Evolutionary conservation across 2,113 vertebrate genomes (phyloP).

Genomic region (Anseranas semipalmata): DNA sequence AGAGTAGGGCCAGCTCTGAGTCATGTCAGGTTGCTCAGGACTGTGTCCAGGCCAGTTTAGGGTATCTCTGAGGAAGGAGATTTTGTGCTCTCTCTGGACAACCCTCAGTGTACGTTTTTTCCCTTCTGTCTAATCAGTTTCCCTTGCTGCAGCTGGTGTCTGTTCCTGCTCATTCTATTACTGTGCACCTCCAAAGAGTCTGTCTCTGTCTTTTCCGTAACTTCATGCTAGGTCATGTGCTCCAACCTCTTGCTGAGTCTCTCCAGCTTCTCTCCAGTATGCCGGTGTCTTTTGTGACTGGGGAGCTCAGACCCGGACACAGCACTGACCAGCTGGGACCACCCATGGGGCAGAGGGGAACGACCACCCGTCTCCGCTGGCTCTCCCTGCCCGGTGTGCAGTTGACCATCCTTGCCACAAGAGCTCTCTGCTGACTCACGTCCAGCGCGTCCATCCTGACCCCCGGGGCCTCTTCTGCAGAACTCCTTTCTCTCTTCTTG

Average conservation of each 20-base stretch:
- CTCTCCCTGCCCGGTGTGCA: not conserved
- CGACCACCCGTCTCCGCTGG: not conserved
- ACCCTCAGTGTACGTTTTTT: not conserved
- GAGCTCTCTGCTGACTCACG: not conserved
- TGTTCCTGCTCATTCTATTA: not conserved
- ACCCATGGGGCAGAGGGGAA: not conserved
- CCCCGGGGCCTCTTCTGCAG: not conserved
- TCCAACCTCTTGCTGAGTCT: not conserved
- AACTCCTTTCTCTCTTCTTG: not conserved
- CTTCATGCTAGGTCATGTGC: not conserved
- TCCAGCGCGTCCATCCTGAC: not conserved
- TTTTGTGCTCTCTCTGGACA: not conserved
- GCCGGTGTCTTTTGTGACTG: not conserved
- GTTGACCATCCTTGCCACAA: not conserved
- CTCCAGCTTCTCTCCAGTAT: not conserved
- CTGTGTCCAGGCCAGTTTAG: not conserved
- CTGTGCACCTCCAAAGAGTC: not conserved
- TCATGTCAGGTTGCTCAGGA: not conserved
- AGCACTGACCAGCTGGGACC: not conserved
- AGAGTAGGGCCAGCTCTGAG: not conserved
- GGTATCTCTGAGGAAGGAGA: not conserved
- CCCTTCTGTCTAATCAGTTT: not conserved
- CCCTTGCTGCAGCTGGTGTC: not conserved
- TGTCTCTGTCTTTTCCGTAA: not conserved
- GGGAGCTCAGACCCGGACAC: not conserved